Conservation (phyloP, 2,888 invertebrate genomes). For the Synergus japonicus region DNA sequence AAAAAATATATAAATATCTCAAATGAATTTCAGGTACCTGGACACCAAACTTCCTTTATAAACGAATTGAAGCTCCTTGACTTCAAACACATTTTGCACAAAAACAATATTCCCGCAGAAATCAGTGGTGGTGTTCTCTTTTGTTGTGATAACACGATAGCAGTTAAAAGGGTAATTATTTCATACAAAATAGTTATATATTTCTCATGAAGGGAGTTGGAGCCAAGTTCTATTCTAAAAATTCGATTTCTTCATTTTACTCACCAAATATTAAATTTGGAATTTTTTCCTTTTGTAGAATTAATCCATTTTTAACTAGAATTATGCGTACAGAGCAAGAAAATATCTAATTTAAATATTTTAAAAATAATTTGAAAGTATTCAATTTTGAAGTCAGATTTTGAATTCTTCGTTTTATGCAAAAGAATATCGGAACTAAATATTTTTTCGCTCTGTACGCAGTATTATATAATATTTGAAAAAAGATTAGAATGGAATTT, state of each 20-base stretch:
- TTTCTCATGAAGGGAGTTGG: not conserved
- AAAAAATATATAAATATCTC: no score
- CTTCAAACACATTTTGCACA: slow-evolving; percentile 88
- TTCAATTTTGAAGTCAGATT: no score
- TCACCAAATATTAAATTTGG: not conserved
- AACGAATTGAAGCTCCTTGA: slow-evolving; percentile 96
- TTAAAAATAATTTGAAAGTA: no score
- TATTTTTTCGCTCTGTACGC: no score
- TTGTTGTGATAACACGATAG: slow-evolving; percentile 94
- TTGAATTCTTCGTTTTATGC: no score
- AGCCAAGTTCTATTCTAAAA: not conserved
- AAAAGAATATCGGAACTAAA: no score
- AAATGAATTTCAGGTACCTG: slow-evolving; percentile 77
- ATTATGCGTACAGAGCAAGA: no score
- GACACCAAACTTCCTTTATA: slow-evolving; percentile 92
- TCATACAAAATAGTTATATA: slow-evolving; percentile 13
- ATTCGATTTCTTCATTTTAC: slow-evolving; percentile 8
- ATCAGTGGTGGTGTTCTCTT: slow-evolving; percentile 94
- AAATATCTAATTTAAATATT: no score
- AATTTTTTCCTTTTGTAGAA: no score
- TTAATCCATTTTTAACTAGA: no score
- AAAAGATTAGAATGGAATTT: no score
- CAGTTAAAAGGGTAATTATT: slow-evolving; percentile 87
- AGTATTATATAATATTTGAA: no score
- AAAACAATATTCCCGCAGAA: slow-evolving; percentile 89